phyloP scores from a whole-genome alignment of 2,797 vertebrate species.

The Phaenicophaeus curvirostris region DNA sequence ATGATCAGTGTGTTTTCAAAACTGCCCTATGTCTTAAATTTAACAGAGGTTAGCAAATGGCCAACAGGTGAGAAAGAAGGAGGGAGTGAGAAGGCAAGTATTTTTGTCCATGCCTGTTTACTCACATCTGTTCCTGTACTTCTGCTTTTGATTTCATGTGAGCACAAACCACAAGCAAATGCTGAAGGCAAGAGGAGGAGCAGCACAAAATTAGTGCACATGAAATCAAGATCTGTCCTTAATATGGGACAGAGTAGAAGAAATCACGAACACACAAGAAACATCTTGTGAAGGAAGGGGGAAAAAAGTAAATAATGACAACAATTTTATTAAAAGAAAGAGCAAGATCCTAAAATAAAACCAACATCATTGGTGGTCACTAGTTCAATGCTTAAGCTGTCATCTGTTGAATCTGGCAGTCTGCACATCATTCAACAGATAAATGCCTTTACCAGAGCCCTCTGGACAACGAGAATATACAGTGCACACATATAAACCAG shows the following conservation, averaged over 20 bases:
- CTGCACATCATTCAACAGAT: slow-evolving; percentile 65
- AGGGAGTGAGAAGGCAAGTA: neutral
- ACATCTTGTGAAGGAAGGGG: neutral
- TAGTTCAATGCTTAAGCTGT: slow-evolving; percentile 52
- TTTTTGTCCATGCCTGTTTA: neutral
- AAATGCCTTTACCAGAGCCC: slow-evolving; percentile 79
- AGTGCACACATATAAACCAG: slow-evolving; percentile 56
- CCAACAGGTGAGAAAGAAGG: slow-evolving; percentile 17
- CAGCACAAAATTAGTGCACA: neutral
- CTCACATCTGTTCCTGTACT: slow-evolving; percentile 18
- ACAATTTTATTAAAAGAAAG: neutral
- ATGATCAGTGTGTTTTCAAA: neutral
- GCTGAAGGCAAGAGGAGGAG: neutral
- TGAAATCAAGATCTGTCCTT: neutral
- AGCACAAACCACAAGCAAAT: slow-evolving; percentile 5
- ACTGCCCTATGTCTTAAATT: neutral
- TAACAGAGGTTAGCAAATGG: neutral
- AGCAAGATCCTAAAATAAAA: slow-evolving; percentile 42
- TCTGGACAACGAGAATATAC: slow-evolving; percentile 59
- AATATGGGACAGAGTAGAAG: neutral
- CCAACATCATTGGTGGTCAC: slow-evolving; percentile 44
- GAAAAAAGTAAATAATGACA: neutral
- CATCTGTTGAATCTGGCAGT: slow-evolving; percentile 74
- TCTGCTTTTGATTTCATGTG: neutral
- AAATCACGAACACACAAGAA: neutral